These are phyloP conservation scores for Callopanchax toddi DNA, from an alignment of 2,113 vertebrate genomes.

Conservation along the genomic window DNA sequence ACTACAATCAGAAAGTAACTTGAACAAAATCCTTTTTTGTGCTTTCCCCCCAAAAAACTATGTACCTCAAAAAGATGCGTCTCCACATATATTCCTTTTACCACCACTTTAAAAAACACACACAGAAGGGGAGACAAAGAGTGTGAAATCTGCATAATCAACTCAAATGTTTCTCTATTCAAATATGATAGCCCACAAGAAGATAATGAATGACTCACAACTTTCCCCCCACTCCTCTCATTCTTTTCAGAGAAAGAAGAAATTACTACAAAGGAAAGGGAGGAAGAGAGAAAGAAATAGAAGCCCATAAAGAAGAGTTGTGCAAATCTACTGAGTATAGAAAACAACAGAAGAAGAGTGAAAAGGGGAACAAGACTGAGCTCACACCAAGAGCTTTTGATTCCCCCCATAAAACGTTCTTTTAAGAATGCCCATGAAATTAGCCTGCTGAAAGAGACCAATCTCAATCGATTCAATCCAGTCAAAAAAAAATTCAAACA, in stretches of 20 bases:
- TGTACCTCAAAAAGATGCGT: not conserved
- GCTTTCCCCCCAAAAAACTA: not conserved
- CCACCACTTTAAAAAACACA: not conserved
- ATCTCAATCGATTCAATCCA: conserved; percentile 73
- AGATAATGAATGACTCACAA: conserved; percentile 26
- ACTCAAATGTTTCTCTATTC: conserved; percentile 60
- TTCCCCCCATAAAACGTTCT: conserved; percentile 61
- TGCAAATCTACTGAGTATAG: conserved; percentile 57
- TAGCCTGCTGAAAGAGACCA: conserved; percentile 70
- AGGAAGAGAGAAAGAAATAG: conserved; percentile 1
- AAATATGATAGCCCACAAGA: conserved; percentile 47
- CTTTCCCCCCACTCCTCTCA: conserved; percentile 13
- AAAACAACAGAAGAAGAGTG: conserved; percentile 24
- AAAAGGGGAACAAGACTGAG: conserved; percentile 47
- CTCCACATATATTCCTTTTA: not conserved
- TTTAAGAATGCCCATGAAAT: conserved; percentile 76
- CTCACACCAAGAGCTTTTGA: conserved; percentile 64
- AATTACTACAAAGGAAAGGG: conserved; percentile 10
- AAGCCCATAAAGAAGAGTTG: conserved; percentile 39
- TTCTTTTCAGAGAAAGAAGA: conserved; percentile 36
- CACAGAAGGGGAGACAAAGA: conserved; percentile 20
- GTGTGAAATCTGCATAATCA: conserved; percentile 36
- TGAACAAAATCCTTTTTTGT: too few species aligned
- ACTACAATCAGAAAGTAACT: too few species aligned
- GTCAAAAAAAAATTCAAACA: conserved; percentile 60